Conservation (phyloP, 1,140 invertebrate genomes). For the Drosophila tropicalis region DNA sequence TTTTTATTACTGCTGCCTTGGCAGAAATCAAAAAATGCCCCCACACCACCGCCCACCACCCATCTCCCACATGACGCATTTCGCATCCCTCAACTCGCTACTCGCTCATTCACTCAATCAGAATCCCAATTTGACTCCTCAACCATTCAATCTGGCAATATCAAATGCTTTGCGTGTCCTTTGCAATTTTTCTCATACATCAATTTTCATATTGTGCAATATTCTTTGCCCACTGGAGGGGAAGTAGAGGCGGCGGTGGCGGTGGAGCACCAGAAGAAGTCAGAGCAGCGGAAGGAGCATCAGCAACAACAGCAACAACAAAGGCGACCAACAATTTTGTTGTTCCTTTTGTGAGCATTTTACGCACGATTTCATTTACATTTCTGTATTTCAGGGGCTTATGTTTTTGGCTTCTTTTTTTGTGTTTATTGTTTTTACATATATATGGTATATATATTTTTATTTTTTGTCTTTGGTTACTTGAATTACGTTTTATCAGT, state of each 20-base stretch:
- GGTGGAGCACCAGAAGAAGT: background rate
- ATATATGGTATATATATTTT: background rate
- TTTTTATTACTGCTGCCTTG: conserved; percentile 52
- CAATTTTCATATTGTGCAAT: conserved; percentile 72
- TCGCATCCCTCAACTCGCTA: background rate
- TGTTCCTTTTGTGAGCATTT: conserved; percentile 71
- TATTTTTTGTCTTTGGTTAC: conserved; percentile 33
- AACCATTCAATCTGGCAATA: conserved; percentile 62
- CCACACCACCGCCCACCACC: too few species aligned
- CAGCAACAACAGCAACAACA: background rate
- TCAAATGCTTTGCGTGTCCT: conserved; percentile 74
- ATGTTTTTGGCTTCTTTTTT: conserved; percentile 10
- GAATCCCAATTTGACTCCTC: conserved; percentile 49
- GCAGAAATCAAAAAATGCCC: conserved; percentile 63
- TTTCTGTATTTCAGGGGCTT: conserved; percentile 47
- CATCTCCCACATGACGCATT: background rate
- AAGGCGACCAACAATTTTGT: conserved; percentile 34
- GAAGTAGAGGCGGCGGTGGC: background rate
- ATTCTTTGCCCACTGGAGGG: conserved; percentile 17
- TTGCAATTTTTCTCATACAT: conserved; percentile 78
- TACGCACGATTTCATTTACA: conserved; percentile 78
- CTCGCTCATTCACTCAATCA: conserved; percentile 7
- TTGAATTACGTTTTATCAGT: conserved; percentile 40
- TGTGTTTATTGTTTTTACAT: background rate
- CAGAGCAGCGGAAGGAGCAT: background rate